Conservation (phyloP, 2,797 vertebrate genomes). For the Poeciliopsis turneri region DNA sequence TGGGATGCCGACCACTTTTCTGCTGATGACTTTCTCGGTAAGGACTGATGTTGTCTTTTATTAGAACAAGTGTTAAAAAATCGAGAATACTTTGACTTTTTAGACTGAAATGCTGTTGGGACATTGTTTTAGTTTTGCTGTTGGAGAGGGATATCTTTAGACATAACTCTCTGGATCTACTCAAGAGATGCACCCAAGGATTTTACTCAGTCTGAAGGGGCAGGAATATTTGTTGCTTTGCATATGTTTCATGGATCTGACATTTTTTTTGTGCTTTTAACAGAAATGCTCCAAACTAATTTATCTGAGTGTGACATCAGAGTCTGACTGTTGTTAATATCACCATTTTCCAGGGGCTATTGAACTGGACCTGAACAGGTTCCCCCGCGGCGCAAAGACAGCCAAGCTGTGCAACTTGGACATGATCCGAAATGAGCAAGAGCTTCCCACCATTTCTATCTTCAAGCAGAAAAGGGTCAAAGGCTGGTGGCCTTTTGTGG, state of each 20-base stretch:
- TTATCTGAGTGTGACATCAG: too few relatives aligned
- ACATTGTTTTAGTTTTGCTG: background rate
- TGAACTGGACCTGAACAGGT: slow-evolving; percentile 94
- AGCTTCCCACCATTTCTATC: slow-evolving; percentile 94
- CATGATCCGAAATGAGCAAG: slow-evolving; percentile 89
- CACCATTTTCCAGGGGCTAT: slow-evolving; percentile 85
- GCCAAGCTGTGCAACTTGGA: slow-evolving; percentile 94
- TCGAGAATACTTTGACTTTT: background rate
- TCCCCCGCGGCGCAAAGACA: slow-evolving; percentile 93
- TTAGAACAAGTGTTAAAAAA: background rate
- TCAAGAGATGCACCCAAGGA: background rate
- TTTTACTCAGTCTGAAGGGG: background rate
- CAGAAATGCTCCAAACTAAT: background rate
- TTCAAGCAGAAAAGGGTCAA: slow-evolving; percentile 99
- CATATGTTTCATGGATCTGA: background rate
- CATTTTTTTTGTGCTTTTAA: background rate
- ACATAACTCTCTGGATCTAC: background rate
- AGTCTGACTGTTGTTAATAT: background rate
- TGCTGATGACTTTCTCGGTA: slow-evolving; percentile 95
- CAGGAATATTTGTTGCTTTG: background rate
- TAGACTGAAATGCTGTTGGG: background rate
- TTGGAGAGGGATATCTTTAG: background rate
- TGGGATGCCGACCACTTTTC: slow-evolving; percentile 99
- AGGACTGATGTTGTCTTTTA: slow-evolving; percentile 16
- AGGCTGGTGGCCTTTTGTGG: slow-evolving; percentile 98